Percentiles rank a stretch among this genome's conserved stretches.
phyloP scores from a whole-genome alignment of 2,888 invertebrate genomes.

The Meiosimyza platycephala region DNA sequence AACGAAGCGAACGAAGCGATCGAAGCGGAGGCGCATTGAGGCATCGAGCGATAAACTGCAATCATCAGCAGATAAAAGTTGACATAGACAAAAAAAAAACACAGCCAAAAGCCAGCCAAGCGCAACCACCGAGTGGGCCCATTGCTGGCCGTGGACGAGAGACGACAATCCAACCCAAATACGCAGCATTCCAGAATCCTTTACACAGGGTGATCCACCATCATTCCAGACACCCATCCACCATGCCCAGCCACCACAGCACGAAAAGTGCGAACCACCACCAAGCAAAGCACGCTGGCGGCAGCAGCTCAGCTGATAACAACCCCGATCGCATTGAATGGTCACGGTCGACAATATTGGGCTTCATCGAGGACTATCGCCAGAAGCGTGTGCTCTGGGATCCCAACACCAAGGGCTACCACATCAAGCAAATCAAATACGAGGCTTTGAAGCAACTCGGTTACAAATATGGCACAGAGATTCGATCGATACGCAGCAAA shows the following conservation, averaged over 20 bases:
- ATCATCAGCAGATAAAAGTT: conserved; percentile 36
- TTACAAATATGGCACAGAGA: conserved; percentile 63
- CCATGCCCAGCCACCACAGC: conserved; percentile 28
- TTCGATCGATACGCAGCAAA: conserved; percentile 64
- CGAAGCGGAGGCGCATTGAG: conserved; percentile 28
- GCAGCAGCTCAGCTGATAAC: conserved; percentile 6
- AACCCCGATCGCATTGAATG: conserved; percentile 62
- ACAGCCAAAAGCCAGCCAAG: conserved; percentile 3
- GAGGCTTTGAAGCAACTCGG: conserved; percentile 62
- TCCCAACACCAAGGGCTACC: conserved; percentile 65
- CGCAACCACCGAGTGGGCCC: not conserved
- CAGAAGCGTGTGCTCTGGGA: conserved; percentile 64
- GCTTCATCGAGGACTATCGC: conserved; percentile 64
- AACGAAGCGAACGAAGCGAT: conserved; percentile 35
- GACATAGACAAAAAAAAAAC: conserved; percentile 5
- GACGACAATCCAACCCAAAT: not conserved
- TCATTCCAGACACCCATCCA: conserved; percentile 34
- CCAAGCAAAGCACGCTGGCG: conserved; percentile 16
- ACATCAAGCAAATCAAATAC: conserved; percentile 65
- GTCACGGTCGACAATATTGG: conserved; percentile 64
- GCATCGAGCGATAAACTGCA: conserved; percentile 35
- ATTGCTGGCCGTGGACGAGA: not conserved
- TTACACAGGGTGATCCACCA: conserved; percentile 28
- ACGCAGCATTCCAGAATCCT: no score
- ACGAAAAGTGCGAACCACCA: conserved; percentile 3